Conservation (phyloP, 1,140 invertebrate genomes). For the Zaprionus kolodkinae region DNA sequence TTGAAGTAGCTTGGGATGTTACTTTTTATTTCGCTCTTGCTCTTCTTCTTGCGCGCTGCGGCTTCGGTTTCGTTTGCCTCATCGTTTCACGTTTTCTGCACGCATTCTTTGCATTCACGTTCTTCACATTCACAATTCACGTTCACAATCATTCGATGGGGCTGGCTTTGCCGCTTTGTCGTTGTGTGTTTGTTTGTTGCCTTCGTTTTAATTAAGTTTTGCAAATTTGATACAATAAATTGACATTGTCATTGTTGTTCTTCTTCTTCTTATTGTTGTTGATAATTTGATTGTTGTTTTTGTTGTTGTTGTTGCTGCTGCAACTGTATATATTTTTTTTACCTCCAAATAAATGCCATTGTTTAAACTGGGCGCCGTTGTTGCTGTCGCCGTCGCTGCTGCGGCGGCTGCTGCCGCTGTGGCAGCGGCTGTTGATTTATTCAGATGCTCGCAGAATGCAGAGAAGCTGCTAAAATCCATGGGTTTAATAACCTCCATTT, state of each 20-base stretch:
- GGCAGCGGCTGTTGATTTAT: constrained; percentile 73
- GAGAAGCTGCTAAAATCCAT: constrained; percentile 84
- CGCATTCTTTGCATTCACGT: constrained; percentile 72
- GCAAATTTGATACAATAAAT: constrained; percentile 57
- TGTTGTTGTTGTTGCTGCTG: constrained; percentile 41
- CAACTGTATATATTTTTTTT: constrained; percentile 23
- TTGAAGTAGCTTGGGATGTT: constrained; percentile 39
- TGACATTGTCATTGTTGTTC: constrained; percentile 54
- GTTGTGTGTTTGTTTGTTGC: too few relatives aligned
- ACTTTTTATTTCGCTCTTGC: constrained; percentile 52
- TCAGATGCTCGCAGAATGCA: constrained; percentile 82
- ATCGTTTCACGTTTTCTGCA: constrained; percentile 40
- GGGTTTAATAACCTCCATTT: constrained; percentile 84
- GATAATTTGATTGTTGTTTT: constrained; percentile 12
- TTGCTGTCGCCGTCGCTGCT: constrained; percentile 34
- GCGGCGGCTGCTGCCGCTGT: constrained; percentile 40
- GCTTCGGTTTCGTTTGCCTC: constrained; percentile 17
- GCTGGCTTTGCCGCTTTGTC: neutral
- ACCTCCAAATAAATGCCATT: constrained; percentile 74
- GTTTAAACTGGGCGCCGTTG: constrained; percentile 55
- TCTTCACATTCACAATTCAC: constrained; percentile 50
- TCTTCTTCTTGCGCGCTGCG: constrained; percentile 20
- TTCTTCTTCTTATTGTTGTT: constrained; percentile 34
- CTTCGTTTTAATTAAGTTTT: constrained; percentile 76
- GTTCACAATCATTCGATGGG: constrained; percentile 46